Percentiles rank a stretch among this genome's conserved stretches.
Conservation (phyloP, 1,140 invertebrate species). For the Lasioglossum baleicum region DNA sequence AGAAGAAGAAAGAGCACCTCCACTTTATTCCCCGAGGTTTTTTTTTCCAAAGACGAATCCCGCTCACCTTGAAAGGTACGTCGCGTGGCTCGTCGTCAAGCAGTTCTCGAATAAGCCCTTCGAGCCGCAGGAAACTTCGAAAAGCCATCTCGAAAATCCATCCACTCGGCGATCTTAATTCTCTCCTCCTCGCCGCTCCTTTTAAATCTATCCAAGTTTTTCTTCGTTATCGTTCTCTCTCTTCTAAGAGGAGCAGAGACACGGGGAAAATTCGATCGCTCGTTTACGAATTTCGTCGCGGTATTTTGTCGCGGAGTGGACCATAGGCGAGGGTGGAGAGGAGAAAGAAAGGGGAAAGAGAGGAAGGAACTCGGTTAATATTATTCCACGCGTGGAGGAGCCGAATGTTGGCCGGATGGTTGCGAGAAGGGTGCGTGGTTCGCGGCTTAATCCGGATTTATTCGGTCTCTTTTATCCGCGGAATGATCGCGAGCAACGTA, state of each 20-base stretch:
- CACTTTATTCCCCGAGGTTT: conserved; percentile 48
- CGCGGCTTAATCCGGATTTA: conserved; percentile 64
- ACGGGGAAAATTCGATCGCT: too few species aligned
- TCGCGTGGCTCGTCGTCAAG: conserved; percentile 62
- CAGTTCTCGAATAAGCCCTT: conserved; percentile 58
- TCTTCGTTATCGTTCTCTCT: too few species aligned
- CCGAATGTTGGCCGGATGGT: too few species aligned
- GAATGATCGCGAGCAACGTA: conserved; percentile 49
- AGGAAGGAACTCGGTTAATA: too few species aligned
- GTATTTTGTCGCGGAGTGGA: too few species aligned
- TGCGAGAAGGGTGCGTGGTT: conserved; percentile 40
- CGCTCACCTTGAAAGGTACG: conserved; percentile 66
- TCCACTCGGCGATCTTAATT: too few species aligned
- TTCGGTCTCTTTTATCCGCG: conserved; percentile 60
- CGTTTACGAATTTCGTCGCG: too few species aligned
- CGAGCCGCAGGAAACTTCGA: conserved; percentile 51
- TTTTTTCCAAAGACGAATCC: conserved; percentile 66
- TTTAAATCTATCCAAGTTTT: too few species aligned
- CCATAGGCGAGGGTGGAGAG: too few species aligned
- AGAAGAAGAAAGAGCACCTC: conserved; percentile 23
- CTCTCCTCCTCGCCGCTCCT: background rate
- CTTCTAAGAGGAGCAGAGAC: too few species aligned
- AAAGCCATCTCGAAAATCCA: conserved; percentile 51
- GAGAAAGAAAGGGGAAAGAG: too few species aligned
- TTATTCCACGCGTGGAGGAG: too few species aligned